These are phyloP conservation scores for Temnothorax rugatulus DNA, from an alignment of 2,888 invertebrate genomes.

Conservation along the genomic window DNA sequence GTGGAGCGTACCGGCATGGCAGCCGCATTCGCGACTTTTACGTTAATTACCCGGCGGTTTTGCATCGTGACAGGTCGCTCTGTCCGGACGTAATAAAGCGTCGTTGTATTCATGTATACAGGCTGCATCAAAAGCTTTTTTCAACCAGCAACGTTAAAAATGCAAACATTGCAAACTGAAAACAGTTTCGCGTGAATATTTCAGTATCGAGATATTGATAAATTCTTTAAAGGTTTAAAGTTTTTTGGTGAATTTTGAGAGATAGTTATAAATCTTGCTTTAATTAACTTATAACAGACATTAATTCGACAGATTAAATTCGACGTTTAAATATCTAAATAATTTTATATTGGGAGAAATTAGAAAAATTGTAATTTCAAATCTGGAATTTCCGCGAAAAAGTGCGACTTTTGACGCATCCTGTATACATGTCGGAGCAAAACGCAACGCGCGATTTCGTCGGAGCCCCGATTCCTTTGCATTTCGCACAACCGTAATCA, in stretches of 20 bases:
- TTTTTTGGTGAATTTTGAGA: not conserved
- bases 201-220: not conserved
- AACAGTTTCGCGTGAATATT: not conserved
- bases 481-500: conserved; percentile 56
- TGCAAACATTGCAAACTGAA: not conserved
- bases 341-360: not conserved
- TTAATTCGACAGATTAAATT: not conserved
- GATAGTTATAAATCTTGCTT: not conserved
- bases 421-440: conserved; percentile 8
- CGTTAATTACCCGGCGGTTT: conserved; percentile 52
- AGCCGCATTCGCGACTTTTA: conserved; percentile 46
- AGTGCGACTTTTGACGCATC: not conserved
- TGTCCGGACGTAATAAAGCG: conserved; percentile 47
- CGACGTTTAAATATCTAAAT: not conserved
- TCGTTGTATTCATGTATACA: conserved; percentile 28
- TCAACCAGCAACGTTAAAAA: not conserved
- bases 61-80: conserved; percentile 50
- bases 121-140: conserved; percentile 12
- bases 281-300: not conserved
- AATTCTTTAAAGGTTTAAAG: not conserved
- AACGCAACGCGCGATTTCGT: conserved; percentile 31
- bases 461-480: conserved; percentile 43
- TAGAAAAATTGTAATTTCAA: not conserved
- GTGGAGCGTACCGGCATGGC: not conserved
- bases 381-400: not conserved